Base-by-base conservation (phyloP, 1,140 invertebrate species). In the Hirudo medicinalis region DNA sequence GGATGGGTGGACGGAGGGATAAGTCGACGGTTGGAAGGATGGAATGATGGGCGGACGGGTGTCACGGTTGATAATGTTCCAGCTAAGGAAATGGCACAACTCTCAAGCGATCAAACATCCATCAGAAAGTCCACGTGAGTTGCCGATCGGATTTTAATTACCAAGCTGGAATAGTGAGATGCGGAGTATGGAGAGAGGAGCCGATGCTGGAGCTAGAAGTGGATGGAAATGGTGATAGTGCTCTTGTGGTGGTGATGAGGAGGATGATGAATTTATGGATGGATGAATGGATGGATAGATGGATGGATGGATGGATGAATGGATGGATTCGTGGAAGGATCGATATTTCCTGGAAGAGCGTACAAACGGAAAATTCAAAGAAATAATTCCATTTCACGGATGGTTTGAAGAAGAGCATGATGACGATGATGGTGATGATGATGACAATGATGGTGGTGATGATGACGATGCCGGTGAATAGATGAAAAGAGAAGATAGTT, bases 281-380 rank as follows among this genome's bases (percentile, higher is more conserved):
- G 29, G 19, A 54, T 70, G n/a, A 43, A 70, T 54, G 32, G 67
- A 68, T 68, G 32, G 67, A n/a, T 68, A 15, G 67, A 68, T 68
- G 13, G 22, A 68, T 68, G n/a, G 19, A 54, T 70, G n/a, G 69
- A 70, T 54, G 32, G 67, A 68, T 68, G 32, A 27, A n/a, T 68
- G 32, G 67, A 68, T 68, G 13, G 22, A 68, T 68, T n/a, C 13
- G 20, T 68, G 32, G 67, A 68, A 36, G 32, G 67, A 68, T 68
- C n/a, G 67, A 68, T 68, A 49, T 49, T 49, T 49, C 43, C 11
- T 49, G 43, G 43, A 63, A 63, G 15, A 63, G 57, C 29, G 22
- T 15, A 63, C 2, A 11, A 63, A 22, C 8, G 57, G 8, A 15
- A 6, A n/a, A 63, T 63, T 63, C 22, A 63, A 32, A 63, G 1